Evolutionary conservation across 2,113 vertebrate species (phyloP).

Genomic region (Myrmophylax atrothorax): DNA sequence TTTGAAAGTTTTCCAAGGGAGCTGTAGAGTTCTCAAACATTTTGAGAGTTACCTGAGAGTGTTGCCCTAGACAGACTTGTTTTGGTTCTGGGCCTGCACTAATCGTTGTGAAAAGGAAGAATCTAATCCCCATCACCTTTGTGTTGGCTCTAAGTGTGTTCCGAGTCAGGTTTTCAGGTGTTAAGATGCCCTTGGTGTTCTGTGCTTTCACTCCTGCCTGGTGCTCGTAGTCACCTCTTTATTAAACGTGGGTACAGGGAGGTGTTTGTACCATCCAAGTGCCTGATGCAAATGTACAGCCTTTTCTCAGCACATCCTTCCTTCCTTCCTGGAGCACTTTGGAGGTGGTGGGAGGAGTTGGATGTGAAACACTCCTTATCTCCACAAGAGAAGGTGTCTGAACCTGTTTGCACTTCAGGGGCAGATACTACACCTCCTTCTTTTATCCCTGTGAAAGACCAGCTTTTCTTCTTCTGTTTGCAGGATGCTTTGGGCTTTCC

Average conservation of each 20-base stretch:
- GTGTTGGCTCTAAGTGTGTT: background rate
- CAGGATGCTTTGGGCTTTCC: background rate
- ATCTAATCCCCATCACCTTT: background rate
- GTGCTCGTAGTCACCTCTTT: background rate
- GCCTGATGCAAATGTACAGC: background rate
- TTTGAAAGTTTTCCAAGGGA: background rate
- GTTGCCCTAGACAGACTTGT: background rate
- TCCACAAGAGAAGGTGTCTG: background rate
- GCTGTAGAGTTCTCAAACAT: background rate
- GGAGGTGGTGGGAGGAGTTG: background rate
- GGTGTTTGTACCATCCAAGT: background rate
- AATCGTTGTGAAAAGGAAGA: background rate
- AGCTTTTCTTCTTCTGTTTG: conserved; percentile 25
- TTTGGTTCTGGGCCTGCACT: background rate
- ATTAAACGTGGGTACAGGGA: background rate
- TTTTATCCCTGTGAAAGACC: background rate
- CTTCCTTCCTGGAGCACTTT: background rate
- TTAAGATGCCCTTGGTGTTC: background rate
- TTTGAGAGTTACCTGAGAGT: background rate
- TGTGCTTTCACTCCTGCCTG: background rate
- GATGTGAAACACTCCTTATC: background rate
- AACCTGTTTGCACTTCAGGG: background rate
- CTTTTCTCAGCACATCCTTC: background rate
- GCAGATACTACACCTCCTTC: background rate
- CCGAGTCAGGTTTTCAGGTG: background rate